Evolutionary conservation across 1,140 invertebrate species (phyloP).

Genomic region (Bicyclus anynana): DNA sequence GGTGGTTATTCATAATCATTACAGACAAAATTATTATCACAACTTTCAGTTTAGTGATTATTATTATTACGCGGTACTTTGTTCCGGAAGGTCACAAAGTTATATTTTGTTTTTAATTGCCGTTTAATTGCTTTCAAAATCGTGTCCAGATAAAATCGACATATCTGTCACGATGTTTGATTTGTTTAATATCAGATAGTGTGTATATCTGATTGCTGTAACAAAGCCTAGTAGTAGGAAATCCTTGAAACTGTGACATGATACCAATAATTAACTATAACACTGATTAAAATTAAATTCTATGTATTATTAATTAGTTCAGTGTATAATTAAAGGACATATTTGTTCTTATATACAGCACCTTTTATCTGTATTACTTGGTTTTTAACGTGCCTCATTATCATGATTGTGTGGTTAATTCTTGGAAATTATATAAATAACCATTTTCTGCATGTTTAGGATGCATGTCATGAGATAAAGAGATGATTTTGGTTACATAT

Average conservation of each 20-base stretch:
- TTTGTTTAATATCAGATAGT: slow-evolving; percentile 16
- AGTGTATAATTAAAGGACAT: background rate
- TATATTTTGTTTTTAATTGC: slow-evolving; percentile 18
- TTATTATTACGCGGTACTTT: background rate
- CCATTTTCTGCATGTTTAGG: too few species aligned
- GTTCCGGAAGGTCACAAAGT: background rate
- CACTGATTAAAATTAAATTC: background rate
- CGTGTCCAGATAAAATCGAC: slow-evolving; percentile 9
- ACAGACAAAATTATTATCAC: too few species aligned
- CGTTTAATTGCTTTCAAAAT: slow-evolving; percentile 23
- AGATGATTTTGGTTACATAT: too few species aligned
- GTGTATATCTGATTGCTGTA: slow-evolving; percentile 11
- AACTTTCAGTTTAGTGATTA: too few species aligned
- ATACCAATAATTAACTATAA: background rate
- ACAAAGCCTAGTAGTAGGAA: slow-evolving; percentile 18
- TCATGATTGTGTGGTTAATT: too few species aligned
- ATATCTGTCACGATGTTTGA: slow-evolving; percentile 22
- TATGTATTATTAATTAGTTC: background rate
- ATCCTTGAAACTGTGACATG: slow-evolving; percentile 20
- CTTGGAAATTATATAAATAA: too few species aligned
- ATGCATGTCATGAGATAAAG: too few species aligned
- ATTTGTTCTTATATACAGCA: background rate
- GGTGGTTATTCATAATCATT: too few species aligned
- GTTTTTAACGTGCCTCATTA: too few species aligned
- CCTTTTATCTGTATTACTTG: background rate